These are phyloP conservation scores for Cantharis lateralis DNA, from an alignment of 2,888 invertebrate genomes.

Conservation along the genomic window DNA sequence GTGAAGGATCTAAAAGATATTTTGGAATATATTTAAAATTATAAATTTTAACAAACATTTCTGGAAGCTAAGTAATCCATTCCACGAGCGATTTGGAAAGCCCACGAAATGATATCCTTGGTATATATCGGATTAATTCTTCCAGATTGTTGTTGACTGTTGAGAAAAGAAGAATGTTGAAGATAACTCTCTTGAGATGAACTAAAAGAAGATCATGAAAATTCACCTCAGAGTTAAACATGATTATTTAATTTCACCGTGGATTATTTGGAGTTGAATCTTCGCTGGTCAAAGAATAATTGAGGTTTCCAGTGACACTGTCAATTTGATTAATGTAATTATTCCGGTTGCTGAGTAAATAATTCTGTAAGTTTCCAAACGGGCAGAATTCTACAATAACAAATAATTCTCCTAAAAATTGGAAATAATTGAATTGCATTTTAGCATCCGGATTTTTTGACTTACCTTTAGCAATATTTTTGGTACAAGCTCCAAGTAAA, in stretches of 20 bases:
- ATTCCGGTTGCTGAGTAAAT: slow-evolving; percentile 78
- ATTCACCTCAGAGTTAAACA: no score
- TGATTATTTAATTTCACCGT: no score
- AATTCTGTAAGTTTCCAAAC: slow-evolving; percentile 72
- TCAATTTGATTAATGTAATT: slow-evolving; percentile 76
- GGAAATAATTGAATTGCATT: no score
- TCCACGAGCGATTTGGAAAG: slow-evolving; percentile 91
- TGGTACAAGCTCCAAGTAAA: slow-evolving; percentile 91
- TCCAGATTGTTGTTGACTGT: no score
- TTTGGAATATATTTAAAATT: not conserved
- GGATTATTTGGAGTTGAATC: no score
- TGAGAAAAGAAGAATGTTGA: no score
- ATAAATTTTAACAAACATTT: slow-evolving; percentile 64
- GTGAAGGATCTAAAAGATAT: slow-evolving; percentile 69
- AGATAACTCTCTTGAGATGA: no score
- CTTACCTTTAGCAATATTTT: slow-evolving; percentile 85
- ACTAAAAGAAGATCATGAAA: no score
- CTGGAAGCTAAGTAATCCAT: slow-evolving; percentile 93
- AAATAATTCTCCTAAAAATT: not conserved
- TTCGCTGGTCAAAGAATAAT: no score
- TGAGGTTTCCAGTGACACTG: no score
- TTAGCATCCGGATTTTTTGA: slow-evolving; percentile 16
- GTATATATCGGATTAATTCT: slow-evolving; percentile 54
- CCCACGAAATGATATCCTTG: slow-evolving; percentile 85
- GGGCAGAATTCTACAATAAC: not conserved